Evolutionary conservation across 2,888 invertebrate genomes (phyloP), one percentile per base, ranked within the genome.

Genomic region (Zygothrica quintamaculata): DNA sequence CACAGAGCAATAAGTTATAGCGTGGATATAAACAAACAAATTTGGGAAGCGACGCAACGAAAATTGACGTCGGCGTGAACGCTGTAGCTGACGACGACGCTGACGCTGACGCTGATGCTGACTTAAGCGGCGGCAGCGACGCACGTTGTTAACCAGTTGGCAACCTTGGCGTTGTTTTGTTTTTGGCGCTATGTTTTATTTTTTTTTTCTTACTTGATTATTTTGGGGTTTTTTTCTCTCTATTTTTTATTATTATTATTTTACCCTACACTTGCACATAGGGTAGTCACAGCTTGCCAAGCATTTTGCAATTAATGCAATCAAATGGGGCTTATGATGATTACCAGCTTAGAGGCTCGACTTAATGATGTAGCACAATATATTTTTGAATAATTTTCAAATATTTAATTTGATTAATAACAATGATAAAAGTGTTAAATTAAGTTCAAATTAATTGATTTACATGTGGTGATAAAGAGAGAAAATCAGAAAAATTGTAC

Each of bases 141-240:
- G 71, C 29, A 57, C 33, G 43, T 59, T 67, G 75, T 53, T 77
- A 80, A 80, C 80, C 88, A 85, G 80, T 80, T 82, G 80, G 79
- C 72, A 80, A 80, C 80, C 80, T 80, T 80, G 80, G 68, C 68
- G 74, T 53, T 60, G 61, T 68, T n/a, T 61, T 64, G 72, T 62
- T 81, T 70, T 81, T 84, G 82, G 70, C 65, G 74, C 62, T 56
- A 70, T 50, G 61, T 67, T 71, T 73, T 58, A 62, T 71, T 51
- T 59, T 34, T 15, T 13, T 39, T 42, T 57, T 71, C 40, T 34
- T 39, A n/a, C 25, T 46, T 64, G 43, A 60, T 62, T 67, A 60
- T 64, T 61, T 77, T 42, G 69, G 58, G 16, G n/a, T n/a, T 62
- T 72, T 81, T 78, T 57, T 61, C 36, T 55, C 37, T 42, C 22